phyloP scores from a whole-genome alignment of 2,888 invertebrate species.

The Tetragonula carbonaria region DNA sequence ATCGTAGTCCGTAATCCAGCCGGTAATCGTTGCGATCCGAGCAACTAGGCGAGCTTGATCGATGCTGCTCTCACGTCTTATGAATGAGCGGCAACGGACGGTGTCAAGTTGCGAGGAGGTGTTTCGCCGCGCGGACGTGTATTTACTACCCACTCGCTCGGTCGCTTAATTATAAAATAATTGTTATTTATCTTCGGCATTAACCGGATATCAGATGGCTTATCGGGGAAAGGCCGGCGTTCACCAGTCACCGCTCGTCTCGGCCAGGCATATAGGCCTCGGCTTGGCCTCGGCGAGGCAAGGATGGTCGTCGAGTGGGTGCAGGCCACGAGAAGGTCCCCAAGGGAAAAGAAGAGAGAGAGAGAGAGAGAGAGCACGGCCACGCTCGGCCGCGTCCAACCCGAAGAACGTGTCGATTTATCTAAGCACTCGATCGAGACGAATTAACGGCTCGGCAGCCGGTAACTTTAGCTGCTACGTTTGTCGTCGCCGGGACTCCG shows the following conservation, averaged over 20 bases:
- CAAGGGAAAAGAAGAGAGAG: background rate
- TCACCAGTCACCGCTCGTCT: conserved; percentile 46
- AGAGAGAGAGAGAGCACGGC: conserved; percentile 29
- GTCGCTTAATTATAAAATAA: conserved; percentile 81
- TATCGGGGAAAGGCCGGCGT: conserved; percentile 59
- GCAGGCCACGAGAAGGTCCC: conserved; percentile 28
- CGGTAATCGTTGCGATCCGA: background rate
- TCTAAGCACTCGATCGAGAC: conserved; percentile 76
- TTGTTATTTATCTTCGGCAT: conserved; percentile 79
- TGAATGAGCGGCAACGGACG: conserved; percentile 77
- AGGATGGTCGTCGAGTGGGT: conserved; percentile 27
- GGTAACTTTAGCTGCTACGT: conserved; percentile 66
- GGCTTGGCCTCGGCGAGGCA: conserved; percentile 5
- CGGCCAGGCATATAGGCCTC: conserved; percentile 23
- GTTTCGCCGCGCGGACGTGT: conserved; percentile 59
- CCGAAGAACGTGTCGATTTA: conserved; percentile 71
- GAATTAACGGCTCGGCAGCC: conserved; percentile 73
- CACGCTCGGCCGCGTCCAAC: conserved; percentile 65
- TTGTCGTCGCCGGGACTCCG: conserved; percentile 64
- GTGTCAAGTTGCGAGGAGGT: conserved; percentile 76
- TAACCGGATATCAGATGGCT: conserved; percentile 72
- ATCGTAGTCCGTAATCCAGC: conserved; percentile 6
- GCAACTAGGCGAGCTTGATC: conserved; percentile 73
- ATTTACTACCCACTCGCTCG: conserved; percentile 72
- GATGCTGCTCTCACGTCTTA: conserved; percentile 79